A percentile compares a stretch with the other conserved stretches of the same genome.
These are phyloP conservation scores for Erythrocercus mccallii DNA, from an alignment of 2,113 vertebrate genomes.

Conservation along the genomic window DNA sequence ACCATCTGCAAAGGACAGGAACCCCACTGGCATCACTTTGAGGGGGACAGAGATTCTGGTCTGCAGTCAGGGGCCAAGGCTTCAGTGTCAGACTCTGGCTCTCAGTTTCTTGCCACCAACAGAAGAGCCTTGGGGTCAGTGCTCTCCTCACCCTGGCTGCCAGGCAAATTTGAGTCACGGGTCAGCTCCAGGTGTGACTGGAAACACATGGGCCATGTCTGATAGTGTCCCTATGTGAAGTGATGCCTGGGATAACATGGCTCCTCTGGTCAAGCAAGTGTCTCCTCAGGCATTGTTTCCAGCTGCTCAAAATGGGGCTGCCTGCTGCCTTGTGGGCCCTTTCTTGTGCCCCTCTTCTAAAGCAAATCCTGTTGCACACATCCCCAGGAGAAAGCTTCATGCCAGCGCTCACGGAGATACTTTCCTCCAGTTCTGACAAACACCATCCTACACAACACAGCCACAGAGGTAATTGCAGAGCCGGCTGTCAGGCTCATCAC, in stretches of 20 bases:
- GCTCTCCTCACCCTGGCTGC: background rate
- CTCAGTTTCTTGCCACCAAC: accelerated
- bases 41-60: background rate
- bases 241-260: background rate
- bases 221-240: background rate
- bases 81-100: background rate
- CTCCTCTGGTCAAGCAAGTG: background rate
- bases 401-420: accelerated
- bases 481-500: accelerated
- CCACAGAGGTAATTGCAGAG: background rate
- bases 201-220: background rate
- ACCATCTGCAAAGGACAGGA: background rate
- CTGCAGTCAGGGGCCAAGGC: background rate
- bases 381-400: background rate
- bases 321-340: background rate
- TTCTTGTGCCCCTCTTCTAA: background rate
- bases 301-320: background rate
- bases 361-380: background rate
- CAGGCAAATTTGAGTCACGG: background rate
- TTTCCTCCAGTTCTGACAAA: background rate
- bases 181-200: background rate
- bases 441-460: background rate
- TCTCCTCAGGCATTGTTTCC: background rate
- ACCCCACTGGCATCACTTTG: background rate
- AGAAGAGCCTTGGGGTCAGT: background rate